phyloP scores from a whole-genome alignment of 2,797 vertebrate genomes.

The Crossoptilon crossoptilon region DNA sequence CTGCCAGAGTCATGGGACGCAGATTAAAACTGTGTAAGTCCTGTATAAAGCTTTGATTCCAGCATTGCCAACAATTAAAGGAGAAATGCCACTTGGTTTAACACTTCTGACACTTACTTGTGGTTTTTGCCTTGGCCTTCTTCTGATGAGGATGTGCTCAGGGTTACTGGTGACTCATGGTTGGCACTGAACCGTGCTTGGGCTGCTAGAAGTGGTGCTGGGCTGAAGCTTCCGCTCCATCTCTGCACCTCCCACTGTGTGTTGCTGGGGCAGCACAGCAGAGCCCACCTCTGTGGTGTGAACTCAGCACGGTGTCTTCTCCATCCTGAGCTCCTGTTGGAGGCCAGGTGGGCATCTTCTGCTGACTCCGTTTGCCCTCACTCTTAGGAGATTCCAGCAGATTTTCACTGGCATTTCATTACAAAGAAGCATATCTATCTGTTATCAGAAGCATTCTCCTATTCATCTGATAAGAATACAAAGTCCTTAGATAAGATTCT shows the following conservation, averaged over 20 bases:
- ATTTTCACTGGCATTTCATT: not conserved
- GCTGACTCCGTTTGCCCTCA: rapidly evolving
- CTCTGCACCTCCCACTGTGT: rapidly evolving
- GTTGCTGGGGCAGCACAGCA: not conserved
- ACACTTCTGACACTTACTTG: not conserved
- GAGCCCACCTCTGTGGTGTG: not conserved
- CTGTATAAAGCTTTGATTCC: not conserved
- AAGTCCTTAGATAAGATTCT: not conserved
- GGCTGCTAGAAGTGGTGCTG: not conserved
- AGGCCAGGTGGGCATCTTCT: not conserved
- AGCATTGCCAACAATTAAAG: not conserved
- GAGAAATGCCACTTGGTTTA: not conserved
- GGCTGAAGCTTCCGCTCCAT: rapidly evolving
- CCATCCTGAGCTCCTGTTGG: not conserved
- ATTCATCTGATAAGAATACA: not conserved
- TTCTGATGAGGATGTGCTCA: not conserved
- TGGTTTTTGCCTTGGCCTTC: not conserved
- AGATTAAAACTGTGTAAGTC: not conserved
- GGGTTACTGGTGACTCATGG: rapidly evolving
- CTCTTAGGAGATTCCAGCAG: not conserved
- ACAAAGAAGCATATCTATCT: rapidly evolving
- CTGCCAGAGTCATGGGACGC: not conserved
- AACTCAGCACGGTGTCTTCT: rapidly evolving
- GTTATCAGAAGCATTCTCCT: not conserved
- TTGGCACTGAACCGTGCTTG: not conserved